Evolutionary conservation across 2,797 vertebrate species (phyloP).

Genomic region (Bradypus variegatus): DNA sequence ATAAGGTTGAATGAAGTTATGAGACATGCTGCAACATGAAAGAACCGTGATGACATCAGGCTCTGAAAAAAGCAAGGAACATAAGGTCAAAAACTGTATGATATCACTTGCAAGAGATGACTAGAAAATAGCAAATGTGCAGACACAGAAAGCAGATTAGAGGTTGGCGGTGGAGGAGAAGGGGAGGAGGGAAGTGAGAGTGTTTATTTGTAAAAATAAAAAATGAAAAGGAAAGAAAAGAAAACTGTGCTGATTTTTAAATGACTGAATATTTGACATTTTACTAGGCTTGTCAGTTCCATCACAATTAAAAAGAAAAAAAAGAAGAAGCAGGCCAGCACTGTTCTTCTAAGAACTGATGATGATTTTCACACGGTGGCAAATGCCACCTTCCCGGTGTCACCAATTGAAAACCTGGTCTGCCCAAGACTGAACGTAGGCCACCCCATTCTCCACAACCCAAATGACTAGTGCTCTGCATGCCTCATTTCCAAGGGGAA

Average conservation of each 20-base stretch:
- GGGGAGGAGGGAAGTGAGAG: too few species aligned
- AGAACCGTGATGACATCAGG: too few species aligned
- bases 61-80: too few species aligned
- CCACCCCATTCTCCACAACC: background rate
- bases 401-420: background rate
- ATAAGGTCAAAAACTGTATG: too few species aligned
- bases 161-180: too few species aligned
- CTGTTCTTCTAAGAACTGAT: background rate
- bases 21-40: too few species aligned
- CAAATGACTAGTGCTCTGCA: too few species aligned
- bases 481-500: background rate
- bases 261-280: background rate
- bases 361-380: background rate
- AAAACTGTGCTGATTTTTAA: background rate
- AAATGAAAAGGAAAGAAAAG: background rate
- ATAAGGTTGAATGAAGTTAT: too few species aligned
- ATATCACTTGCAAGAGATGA: too few species aligned
- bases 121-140: too few species aligned
- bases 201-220: too few species aligned
- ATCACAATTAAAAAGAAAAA: background rate
- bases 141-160: too few species aligned
- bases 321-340: background rate
- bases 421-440: background rate
- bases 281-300: background rate
- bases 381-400: background rate